A percentile compares a stretch with the other conserved stretches of the same genome.
Evolutionary conservation across 2,113 vertebrate species (phyloP).

Genomic region (Macaca fascicularis): T2T-MFA8v1.1 NC_088381.1:59373001-59373500

Average conservation of each 20-base stretch:
- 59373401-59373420: neutral
- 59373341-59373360: neutral
- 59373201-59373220: rapidly evolving
- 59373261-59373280: neutral
- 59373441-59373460: neutral
- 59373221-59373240: rapidly evolving
- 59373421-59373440: neutral
- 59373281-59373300: neutral
- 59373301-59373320: neutral
- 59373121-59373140: neutral
- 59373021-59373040: rapidly evolving
- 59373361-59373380: neutral
- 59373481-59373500: neutral
- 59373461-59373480: neutral
- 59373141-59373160: neutral
- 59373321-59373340: neutral
- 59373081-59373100: neutral
- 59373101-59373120: neutral
- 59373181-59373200: neutral
- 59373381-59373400: neutral
- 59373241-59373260: neutral
- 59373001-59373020: neutral
- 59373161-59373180: neutral
- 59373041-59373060: neutral
- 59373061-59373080: neutral